These are phyloP conservation scores for Apantesis nais DNA, from an alignment of 2,888 invertebrate genomes.

Conservation along the genomic window DNA sequence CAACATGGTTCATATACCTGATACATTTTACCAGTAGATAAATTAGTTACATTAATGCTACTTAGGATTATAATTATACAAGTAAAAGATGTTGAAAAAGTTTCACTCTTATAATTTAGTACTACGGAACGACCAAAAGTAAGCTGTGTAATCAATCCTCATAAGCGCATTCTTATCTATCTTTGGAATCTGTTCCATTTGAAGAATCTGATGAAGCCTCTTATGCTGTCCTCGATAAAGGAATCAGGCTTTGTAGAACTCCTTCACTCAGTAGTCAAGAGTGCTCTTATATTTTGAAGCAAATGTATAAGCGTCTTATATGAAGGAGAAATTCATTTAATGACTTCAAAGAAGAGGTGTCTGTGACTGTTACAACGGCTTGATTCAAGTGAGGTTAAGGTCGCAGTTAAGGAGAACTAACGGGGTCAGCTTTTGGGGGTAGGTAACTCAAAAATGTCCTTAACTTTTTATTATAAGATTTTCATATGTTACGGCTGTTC, in stretches of 20 bases:
- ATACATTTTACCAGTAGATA: too few species aligned
- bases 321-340: conserved; percentile 7
- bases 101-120: neutral
- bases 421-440: neutral
- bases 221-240: conserved; percentile 8
- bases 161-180: conserved; percentile 4
- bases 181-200: conserved; percentile 10
- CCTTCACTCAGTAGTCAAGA: conserved; percentile 4
- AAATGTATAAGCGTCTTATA: conserved; percentile 7
- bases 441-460: neutral
- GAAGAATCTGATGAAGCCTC: conserved; percentile 10
- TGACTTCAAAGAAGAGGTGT: conserved; percentile 3
- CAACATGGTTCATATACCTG: too few species aligned
- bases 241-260: conserved; percentile 12
- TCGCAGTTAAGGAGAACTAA: neutral
- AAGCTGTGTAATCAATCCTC: neutral
- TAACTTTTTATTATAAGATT: too few species aligned
- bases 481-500: too few species aligned
- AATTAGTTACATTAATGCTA: too few species aligned
- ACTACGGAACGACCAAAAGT: neutral
- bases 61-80: too few species aligned
- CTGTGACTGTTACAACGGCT: conserved; percentile 3
- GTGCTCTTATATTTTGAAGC: conserved; percentile 15
- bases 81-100: too few species aligned
- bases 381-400: neutral